phyloP scores from a whole-genome alignment of 2,888 invertebrate species.

The Polydesmus complanatus region DNA sequence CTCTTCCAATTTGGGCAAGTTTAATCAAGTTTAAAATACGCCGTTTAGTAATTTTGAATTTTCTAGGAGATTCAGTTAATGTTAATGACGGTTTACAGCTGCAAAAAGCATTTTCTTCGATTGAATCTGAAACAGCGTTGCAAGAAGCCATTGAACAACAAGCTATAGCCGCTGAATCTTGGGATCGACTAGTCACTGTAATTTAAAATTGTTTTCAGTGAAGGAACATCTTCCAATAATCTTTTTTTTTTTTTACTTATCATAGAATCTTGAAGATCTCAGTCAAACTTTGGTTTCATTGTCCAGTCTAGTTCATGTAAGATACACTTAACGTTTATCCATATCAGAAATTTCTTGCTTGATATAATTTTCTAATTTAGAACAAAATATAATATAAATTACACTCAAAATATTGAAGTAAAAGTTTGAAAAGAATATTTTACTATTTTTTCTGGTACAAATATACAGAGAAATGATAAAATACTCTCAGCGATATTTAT shows the following conservation, averaged over 20 bases:
- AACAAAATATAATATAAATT: too few relatives aligned
- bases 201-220: neutral
- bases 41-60: too few relatives aligned
- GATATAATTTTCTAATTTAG: too few relatives aligned
- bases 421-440: too few relatives aligned
- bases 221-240: neutral
- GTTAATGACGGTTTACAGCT: too few relatives aligned
- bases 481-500: too few relatives aligned
- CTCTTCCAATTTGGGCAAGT: too few relatives aligned
- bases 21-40: too few relatives aligned
- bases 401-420: too few relatives aligned
- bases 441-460: neutral
- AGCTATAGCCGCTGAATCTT: neutral
- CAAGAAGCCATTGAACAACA: neutral
- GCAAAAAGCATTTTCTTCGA: neutral
- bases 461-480: too few relatives aligned
- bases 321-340: neutral
- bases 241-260: neutral
- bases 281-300: conserved; percentile 1
- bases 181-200: neutral
- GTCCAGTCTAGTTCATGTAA: conserved; percentile 2
- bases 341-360: too few relatives aligned
- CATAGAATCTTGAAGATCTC: conserved; percentile 3
- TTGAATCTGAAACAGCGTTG: neutral
- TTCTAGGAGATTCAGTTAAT: too few relatives aligned